These are phyloP conservation scores for Rhynchomys soricoides DNA, from an alignment of 2,113 vertebrate genomes.

Conservation along the genomic window DNA sequence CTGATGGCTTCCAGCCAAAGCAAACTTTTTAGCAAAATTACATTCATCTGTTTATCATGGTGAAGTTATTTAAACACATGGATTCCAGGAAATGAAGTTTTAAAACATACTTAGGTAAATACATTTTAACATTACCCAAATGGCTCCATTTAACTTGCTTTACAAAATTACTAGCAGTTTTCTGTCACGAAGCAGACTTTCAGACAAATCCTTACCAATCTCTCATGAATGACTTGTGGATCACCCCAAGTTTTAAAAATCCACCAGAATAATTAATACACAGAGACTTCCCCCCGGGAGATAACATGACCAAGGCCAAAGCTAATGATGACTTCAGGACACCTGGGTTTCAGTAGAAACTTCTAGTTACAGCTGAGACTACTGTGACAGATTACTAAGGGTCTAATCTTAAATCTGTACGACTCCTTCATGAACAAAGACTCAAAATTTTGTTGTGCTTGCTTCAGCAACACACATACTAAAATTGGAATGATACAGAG, in stretches of 20 bases:
- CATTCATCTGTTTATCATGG: constrained; percentile 47
- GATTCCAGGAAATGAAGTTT: constrained; percentile 67
- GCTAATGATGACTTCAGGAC: neutral
- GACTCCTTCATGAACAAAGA: neutral
- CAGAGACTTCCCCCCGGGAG: neutral
- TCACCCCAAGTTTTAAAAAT: constrained; percentile 2
- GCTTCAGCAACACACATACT: too few relatives aligned
- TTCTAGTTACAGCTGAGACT: neutral
- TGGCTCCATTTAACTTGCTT: constrained; percentile 15
- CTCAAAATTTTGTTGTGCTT: neutral
- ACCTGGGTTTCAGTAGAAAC: neutral
- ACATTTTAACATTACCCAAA: constrained; percentile 64
- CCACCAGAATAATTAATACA: neutral
- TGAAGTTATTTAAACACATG: constrained; percentile 64
- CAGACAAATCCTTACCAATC: neutral
- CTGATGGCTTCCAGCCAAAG: constrained; percentile 57
- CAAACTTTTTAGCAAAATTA: constrained; percentile 73
- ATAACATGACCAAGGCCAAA: neutral
- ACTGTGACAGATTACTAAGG: neutral
- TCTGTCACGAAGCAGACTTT: constrained; percentile 54
- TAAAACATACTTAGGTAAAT: constrained; percentile 69
- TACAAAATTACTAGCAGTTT: neutral
- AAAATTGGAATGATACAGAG: too few relatives aligned
- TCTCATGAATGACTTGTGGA: neutral
- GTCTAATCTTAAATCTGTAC: neutral